Base-by-base conservation (phyloP, 2,113 vertebrate genomes). In the Istiophorus platypterus region DNA sequence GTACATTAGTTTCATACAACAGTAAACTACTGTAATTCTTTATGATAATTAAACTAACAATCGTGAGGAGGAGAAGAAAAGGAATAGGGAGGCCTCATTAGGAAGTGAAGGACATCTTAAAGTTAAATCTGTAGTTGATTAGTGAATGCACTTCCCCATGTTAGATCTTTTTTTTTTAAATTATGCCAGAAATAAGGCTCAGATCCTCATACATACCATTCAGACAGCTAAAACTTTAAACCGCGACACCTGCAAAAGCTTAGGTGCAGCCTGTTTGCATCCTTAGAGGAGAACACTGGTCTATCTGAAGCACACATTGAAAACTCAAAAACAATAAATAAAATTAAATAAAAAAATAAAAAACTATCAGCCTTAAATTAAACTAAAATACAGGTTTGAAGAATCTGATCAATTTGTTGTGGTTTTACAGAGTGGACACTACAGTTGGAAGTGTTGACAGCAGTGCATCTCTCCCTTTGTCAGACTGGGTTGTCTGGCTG, bases 401-500 rank as follows among this genome's bases (percentile, higher is more conserved):
- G n/a, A 62, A n/a, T 66, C 1, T 1, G 4, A 41, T 57, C 2
- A 14, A 1, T 42, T 31, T 42, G 54, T 37, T 37, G 56, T 27
- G 13, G 47, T 6, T 37, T 80, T 54, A 92, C 57, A 85, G 39
- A 2, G 9, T 67, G 20, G 86, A 72, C 37, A 54, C 56, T 2
- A 45, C 81, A 15, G 88, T 82, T 12, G 92, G 92, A 2, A 92
- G 71, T 15, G 83, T 13, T 27, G 88, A 56, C 47, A 87, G 65
- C 2, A 82, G 82, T 0, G 15, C 31, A 5, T 77, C 86, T 37
- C 62, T 81, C 69, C 70, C 84, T 3, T 65, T 80, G 72, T 89
- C 85, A 7, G 72, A 85, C 5, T 88, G 88, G 62, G 54, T 85
- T 0, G 81, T 94, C 47, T 91, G 85, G 42, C 90, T 94, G 69